Evolutionary conservation across 1,140 invertebrate species (phyloP), one percentile per base, ranked within the genome.

Genomic region (Drosophila baimaii): DNA sequence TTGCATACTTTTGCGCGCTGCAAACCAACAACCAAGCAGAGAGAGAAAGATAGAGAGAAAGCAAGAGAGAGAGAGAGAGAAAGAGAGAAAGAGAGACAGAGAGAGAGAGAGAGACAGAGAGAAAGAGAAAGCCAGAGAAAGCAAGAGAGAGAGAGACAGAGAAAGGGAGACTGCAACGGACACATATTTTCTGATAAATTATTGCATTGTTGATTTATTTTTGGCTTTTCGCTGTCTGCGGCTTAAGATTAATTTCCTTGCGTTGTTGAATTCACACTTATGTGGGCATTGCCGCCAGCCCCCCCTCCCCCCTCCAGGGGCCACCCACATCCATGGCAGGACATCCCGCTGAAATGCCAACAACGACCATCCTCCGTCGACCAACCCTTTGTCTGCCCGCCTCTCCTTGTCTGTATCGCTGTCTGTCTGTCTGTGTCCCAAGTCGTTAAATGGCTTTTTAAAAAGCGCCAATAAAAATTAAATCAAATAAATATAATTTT

Each of bases 161-260:
- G 49, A 31, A 33, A 46, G 47, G 37, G 79, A 41, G 57, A 68
- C 79, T 86, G 83, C 83, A 88, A 77, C 84, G 83, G 83, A 83
- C 84, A 89, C 84, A 89, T 89, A 89, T 89, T 89, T 86, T 89
- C 84, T 89, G 84, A 89, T 89, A 89, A 89, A 89, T 89, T 89
- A 89, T 89, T 89, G 84, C 84, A 89, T 89, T 89, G 84, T 89
- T 89, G 84, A 89, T 89, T 89, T 89, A 89, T 89, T 89, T 89
- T 89, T 89, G 84, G 84, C 84, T 89, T 89, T 89, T 89, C 84
- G 84, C 84, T 89, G 84, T 89, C 84, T 89, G 84, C 84, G 84
- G 84, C 84, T 89, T 89, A 89, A 89, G 84, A 89, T 89, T 89
- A 89, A 89, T 89, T 89, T 89, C 84, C 84, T 88, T 88, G 84